Conservation (phyloP, 2,113 vertebrate genomes). For the Eolophus roseicapilla region DNA sequence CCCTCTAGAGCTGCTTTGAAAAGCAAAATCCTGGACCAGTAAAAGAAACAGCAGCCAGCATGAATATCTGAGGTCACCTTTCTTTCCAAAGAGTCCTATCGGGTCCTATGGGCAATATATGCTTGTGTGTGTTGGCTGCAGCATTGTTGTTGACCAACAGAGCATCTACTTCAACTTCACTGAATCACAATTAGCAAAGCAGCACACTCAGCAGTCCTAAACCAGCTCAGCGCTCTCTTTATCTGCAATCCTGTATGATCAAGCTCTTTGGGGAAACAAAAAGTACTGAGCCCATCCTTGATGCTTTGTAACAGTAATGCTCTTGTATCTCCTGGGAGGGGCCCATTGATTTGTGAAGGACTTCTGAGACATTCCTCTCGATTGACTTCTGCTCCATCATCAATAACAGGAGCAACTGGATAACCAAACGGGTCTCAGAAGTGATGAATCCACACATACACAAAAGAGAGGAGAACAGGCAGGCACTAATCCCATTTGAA, state of each 20-base stretch:
- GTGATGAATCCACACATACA: background rate
- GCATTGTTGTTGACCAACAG: background rate
- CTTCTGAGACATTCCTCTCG: background rate
- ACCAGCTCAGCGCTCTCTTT: background rate
- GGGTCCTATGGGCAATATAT: rapidly evolving
- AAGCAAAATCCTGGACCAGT: background rate
- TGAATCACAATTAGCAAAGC: background rate
- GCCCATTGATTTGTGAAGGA: background rate
- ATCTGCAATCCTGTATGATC: background rate
- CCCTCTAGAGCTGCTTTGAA: background rate
- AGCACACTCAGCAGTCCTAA: background rate
- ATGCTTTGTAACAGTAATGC: background rate
- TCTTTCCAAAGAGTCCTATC: background rate
- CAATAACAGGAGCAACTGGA: background rate
- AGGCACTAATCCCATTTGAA: background rate
- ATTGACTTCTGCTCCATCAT: background rate
- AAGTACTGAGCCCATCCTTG: background rate
- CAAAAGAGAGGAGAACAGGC: background rate
- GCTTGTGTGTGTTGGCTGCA: background rate
- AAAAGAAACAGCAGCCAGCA: background rate
- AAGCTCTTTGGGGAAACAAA: background rate
- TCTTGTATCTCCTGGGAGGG: background rate
- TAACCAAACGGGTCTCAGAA: background rate
- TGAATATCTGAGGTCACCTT: background rate
- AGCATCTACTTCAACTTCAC: background rate